Percentiles rank a stretch among this genome's conserved stretches.
Evolutionary conservation across 2,888 invertebrate genomes (phyloP).

Genomic region (Sarcophaga caerulescens): DNA sequence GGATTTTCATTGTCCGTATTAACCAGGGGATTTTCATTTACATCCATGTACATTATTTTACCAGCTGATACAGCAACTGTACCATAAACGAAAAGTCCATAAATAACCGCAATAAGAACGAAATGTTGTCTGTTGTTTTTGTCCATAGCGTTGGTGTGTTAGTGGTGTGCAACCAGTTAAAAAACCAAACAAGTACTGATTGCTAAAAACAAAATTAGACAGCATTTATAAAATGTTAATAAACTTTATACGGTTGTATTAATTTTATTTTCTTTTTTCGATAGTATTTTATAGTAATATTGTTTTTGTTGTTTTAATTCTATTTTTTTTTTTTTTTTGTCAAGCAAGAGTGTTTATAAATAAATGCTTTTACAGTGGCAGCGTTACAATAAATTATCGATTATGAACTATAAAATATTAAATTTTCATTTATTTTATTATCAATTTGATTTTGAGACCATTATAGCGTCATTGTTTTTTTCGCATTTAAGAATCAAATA

Average conservation of each 20-base stretch:
- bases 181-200: conserved; percentile 57
- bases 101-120: background rate
- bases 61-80: conserved; percentile 8
- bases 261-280: background rate
- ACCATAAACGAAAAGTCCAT: conserved; percentile 1
- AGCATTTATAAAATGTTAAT: background rate
- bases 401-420: background rate
- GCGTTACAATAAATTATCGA: background rate
- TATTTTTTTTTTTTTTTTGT: background rate
- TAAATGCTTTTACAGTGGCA: background rate
- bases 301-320: too few relatives aligned
- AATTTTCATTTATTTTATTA: background rate
- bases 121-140: conserved; percentile 19
- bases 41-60: conserved; percentile 44
- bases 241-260: background rate
- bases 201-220: conserved; percentile 44
- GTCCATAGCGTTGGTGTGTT: conserved; percentile 17
- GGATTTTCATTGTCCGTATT: conserved; percentile 78
- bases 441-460: background rate
- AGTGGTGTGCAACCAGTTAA: conserved; percentile 24
- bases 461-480: background rate
- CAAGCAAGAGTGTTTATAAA: background rate
- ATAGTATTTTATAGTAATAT: background rate
- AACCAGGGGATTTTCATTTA: conserved; percentile 64
- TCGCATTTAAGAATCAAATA: background rate